phyloP scores from a whole-genome alignment of 2,888 invertebrate genomes.

The Schizaphis graminum region DNA sequence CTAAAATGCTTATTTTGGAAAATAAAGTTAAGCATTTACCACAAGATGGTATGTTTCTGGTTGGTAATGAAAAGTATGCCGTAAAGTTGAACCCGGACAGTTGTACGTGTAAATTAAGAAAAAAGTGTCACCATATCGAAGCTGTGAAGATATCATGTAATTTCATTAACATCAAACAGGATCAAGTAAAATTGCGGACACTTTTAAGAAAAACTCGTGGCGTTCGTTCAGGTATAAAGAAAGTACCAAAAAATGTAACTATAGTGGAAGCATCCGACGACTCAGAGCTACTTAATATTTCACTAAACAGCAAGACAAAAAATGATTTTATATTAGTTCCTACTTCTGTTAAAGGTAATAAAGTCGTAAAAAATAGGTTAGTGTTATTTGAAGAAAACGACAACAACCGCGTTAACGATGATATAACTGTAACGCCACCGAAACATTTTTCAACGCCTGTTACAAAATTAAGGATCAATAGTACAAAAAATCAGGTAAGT shows the following conservation, averaged over 20 bases:
- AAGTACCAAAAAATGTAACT: no score
- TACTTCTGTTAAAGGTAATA: neutral
- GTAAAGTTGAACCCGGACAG: neutral
- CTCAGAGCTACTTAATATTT: no score
- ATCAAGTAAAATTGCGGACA: neutral
- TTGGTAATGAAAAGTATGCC: neutral
- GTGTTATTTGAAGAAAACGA: no score
- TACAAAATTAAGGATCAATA: no score
- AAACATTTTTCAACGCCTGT: no score
- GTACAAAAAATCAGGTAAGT: no score
- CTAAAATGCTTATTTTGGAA: conserved; percentile 8
- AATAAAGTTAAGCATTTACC: conserved; percentile 4
- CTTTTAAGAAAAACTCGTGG: neutral
- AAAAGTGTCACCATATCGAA: conserved; percentile 5
- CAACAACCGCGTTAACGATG: no score
- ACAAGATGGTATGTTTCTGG: neutral
- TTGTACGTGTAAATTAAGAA: neutral
- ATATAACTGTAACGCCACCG: no score
- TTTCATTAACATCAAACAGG: neutral
- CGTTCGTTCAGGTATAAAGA: neutral
- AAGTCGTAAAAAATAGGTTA: neutral
- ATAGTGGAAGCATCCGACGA: no score
- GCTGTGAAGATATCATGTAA: neutral
- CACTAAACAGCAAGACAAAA: neutral
- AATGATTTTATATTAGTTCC: neutral